Evolutionary conservation across 2,797 vertebrate genomes (phyloP), one percentile per base, ranked within the genome.

Genomic region (Enteromius anoplus): DNA sequence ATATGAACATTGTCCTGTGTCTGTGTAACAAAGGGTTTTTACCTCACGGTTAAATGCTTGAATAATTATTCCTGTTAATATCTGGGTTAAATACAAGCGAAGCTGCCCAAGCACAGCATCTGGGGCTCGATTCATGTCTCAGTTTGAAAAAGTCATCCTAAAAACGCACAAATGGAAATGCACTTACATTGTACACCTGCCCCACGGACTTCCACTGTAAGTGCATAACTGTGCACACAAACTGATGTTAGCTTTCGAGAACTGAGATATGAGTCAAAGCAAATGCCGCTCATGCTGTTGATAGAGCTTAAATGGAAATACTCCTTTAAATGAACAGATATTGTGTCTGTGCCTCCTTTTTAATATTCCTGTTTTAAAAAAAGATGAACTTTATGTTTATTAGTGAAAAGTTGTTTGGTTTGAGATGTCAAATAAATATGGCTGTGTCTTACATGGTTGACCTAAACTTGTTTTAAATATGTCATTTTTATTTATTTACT

Each of bases 41-140:
- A 86, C 85, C 81, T 83, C 85, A 76, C 4, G 34, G 62, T 65
- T 42, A 81, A 78, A 81, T 53, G 64, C 62, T 83, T 84, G 53
- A 85, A 51, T 75, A 68, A 65, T 53, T 72, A 26, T 80, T 72
- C 34, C 55, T 68, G 60, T 66, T 75, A 23, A 71, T 64, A 73
- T 81, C 62, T 34, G n/a, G 71, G 47, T 82, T 42, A 68, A 73
- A 64, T 51, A 64, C 19, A 37, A 37, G 80, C 64, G 26, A 37
- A 51, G 40, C 19, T 47, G 8, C 12, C 12, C 64, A 26, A 26
- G 4, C 5, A 45, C 51, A 51, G 12, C 42, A 51, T 64, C 51
- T 64, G 55, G 62, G 55, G 21, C 42, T 40, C 1, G 1, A 75
- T 37, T 75, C 11, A n/a, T 4, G 21, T 60, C 26, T 81, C 64